Percentiles rank a stretch among this genome's conserved stretches.
Evolutionary conservation across 2,888 invertebrate genomes (phyloP).

Genomic region (Agrochola macilenta): DNA sequence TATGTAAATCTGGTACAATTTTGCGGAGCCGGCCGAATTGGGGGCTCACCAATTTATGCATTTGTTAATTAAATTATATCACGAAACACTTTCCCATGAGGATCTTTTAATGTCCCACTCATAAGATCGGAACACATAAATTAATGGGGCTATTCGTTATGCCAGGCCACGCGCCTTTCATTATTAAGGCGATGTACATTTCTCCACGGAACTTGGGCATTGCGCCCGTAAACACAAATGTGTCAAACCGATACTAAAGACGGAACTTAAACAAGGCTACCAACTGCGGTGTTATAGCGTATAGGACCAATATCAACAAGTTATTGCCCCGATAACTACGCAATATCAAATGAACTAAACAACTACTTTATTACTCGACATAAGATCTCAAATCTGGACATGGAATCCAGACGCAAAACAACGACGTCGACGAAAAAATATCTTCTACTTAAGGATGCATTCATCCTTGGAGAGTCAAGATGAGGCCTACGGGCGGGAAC

Average conservation of each 20-base stretch:
- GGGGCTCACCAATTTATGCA: constrained; percentile 76
- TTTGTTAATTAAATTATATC: constrained; percentile 83
- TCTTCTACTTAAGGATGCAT: constrained; percentile 58
- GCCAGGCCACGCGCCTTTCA: constrained; percentile 76
- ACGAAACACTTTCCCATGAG: constrained; percentile 77
- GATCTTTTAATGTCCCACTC: constrained; percentile 84
- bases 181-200: constrained; percentile 62
- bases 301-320: constrained; percentile 53
- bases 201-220: constrained; percentile 51
- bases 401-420: constrained; percentile 40
- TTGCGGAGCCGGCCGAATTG: constrained; percentile 53
- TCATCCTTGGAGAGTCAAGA: constrained; percentile 63
- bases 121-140: constrained; percentile 84
- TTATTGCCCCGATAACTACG: constrained; percentile 34
- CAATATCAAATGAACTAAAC: constrained; percentile 6
- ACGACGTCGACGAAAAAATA: constrained; percentile 40
- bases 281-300: constrained; percentile 22
- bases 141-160: constrained; percentile 84
- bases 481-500: constrained; percentile 61
- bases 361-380: constrained; percentile 23
- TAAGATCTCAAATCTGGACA: constrained; percentile 19
- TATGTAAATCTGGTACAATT: constrained; percentile 63
- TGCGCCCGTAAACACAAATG: constrained; percentile 47
- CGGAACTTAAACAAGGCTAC: constrained; percentile 44
- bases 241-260: constrained; percentile 55